Conservation (phyloP, 2,797 vertebrate genomes). For the Macroramphosus scolopax region DNA sequence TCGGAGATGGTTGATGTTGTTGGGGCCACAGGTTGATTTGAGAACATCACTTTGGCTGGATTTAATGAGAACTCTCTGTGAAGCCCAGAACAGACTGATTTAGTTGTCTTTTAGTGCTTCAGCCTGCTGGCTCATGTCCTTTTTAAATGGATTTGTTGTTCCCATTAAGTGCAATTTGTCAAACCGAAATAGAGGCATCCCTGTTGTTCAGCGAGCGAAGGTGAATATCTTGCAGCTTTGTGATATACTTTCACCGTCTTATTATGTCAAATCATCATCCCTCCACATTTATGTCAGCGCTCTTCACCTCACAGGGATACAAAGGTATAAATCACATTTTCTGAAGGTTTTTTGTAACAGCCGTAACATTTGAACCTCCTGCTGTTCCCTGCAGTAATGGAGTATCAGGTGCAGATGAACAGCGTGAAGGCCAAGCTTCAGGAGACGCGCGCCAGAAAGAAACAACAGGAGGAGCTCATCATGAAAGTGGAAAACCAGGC, state of each 20-base stretch:
- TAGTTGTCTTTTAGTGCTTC: conserved; percentile 37
- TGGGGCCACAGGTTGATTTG: conserved; percentile 40
- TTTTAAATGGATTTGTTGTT: conserved; percentile 55
- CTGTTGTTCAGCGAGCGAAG: conserved; percentile 24
- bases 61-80: conserved; percentile 48
- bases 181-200: conserved; percentile 33
- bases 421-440: conserved; percentile 90
- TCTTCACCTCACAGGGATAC: conserved; percentile 8
- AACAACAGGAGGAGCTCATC: conserved; percentile 96
- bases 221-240: conserved; percentile 9
- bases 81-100: conserved; percentile 35
- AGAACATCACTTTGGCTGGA: conserved; percentile 23
- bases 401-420: conserved; percentile 95
- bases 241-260: no score
- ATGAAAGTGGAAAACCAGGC: conserved; percentile 98
- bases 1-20: conserved; percentile 29
- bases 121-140: conserved; percentile 39
- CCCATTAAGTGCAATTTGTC: conserved; percentile 53
- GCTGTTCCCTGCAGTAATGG: conserved; percentile 81
- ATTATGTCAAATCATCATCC: conserved; percentile 6
- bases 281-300: background rate
- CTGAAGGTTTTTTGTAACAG: background rate
- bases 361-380: conserved; percentile 7
- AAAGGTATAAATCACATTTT: background rate
- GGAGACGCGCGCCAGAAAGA: conserved; percentile 92